These are phyloP conservation scores for Toxotes jaculatrix DNA, from an alignment of 2,113 vertebrate species.

Conservation along the genomic window DNA sequence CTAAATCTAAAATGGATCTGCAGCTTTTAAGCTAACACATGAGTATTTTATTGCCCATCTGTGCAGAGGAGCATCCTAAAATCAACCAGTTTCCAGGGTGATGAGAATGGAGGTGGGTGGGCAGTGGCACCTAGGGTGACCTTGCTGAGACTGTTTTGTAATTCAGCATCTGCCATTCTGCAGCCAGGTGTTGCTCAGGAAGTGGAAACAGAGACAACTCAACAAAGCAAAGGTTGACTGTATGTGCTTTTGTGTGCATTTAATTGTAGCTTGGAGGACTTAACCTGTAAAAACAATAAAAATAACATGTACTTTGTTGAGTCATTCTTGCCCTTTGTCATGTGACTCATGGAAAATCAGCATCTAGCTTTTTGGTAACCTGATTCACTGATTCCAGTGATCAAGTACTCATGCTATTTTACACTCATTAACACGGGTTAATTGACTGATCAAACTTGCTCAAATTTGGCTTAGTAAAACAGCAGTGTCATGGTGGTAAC, in stretches of 20 bases:
- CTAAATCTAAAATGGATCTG: slow-evolving; percentile 23
- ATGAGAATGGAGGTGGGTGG: slow-evolving; percentile 70
- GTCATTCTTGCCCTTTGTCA: background rate
- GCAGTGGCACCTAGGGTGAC: slow-evolving; percentile 58
- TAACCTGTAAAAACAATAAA: background rate
- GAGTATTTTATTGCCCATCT: slow-evolving; percentile 21
- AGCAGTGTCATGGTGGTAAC: slow-evolving; percentile 1
- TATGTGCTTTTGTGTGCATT: background rate
- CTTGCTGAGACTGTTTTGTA: slow-evolving; percentile 64
- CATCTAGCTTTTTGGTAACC: background rate
- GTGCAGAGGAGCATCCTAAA: slow-evolving; percentile 57
- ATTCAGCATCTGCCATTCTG: slow-evolving; percentile 48
- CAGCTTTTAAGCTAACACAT: slow-evolving; percentile 34
- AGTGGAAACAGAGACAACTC: slow-evolving; percentile 23
- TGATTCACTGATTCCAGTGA: background rate
- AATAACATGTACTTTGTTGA: background rate
- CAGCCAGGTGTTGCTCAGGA: slow-evolving; percentile 57
- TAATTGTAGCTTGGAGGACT: background rate
- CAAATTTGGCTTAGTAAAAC: background rate
- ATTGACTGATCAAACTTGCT: background rate
- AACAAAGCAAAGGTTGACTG: background rate
- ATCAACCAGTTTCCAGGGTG: slow-evolving; percentile 74
- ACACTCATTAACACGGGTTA: background rate
- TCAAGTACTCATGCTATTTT: background rate
- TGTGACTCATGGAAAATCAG: background rate